A percentile compares a stretch with the other conserved stretches of the same genome.
phyloP scores from a whole-genome alignment of 2,797 vertebrate genomes.

The Falco novaeseelandiae region DNA sequence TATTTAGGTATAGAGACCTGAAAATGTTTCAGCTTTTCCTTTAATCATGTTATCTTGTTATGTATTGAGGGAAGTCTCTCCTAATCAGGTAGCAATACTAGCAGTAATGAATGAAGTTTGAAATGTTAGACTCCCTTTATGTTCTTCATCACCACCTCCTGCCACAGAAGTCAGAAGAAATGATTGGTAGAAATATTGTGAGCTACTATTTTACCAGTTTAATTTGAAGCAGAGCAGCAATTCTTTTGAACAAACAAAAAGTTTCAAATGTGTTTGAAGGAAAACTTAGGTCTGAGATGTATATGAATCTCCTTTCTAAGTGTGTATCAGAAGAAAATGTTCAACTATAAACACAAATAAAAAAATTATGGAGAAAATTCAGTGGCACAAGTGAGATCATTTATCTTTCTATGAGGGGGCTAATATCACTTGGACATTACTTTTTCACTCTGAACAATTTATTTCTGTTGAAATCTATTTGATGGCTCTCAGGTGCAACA shows the following conservation, averaged over 20 bases:
- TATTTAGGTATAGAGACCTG: not conserved
- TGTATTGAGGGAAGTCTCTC: not conserved
- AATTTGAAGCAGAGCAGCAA: not conserved
- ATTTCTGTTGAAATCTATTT: not conserved
- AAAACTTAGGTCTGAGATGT: not conserved
- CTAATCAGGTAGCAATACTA: not conserved
- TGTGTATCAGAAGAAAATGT: not conserved
- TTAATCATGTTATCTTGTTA: not conserved
- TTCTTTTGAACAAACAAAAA: not conserved
- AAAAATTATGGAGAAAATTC: not conserved
- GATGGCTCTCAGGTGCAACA: not conserved
- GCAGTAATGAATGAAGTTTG: not conserved
- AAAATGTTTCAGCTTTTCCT: not conserved
- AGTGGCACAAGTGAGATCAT: rapidly evolving
- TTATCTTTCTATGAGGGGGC: not conserved
- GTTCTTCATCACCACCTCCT: not conserved
- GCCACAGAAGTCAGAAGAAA: not conserved
- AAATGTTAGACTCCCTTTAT: not conserved
- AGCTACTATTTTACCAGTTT: not conserved
- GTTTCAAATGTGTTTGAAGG: not conserved
- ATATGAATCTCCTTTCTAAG: not conserved
- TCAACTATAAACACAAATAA: not conserved
- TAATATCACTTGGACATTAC: not conserved
- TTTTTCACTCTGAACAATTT: not conserved
- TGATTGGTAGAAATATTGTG: not conserved